Evolutionary conservation across 2,888 invertebrate genomes (phyloP).

Genomic region (Agriotes lineatus): DNA sequence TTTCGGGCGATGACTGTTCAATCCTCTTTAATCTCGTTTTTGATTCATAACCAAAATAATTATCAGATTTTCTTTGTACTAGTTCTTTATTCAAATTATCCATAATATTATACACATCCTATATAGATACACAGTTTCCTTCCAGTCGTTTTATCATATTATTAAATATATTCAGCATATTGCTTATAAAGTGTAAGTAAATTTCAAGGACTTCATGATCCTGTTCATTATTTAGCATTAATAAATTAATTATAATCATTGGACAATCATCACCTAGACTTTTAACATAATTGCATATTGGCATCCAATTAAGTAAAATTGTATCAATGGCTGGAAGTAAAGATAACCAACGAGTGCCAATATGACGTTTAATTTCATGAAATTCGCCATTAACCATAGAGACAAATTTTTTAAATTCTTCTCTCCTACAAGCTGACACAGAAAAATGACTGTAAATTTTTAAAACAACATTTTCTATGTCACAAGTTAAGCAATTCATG

Average conservation of each 20-base stretch:
- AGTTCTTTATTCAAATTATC: too few species aligned
- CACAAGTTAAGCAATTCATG: conserved; percentile 40
- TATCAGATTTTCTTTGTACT: too few species aligned
- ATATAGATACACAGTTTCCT: too few species aligned
- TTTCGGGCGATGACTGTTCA: too few species aligned
- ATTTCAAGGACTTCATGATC: background rate
- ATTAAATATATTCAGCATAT: too few species aligned
- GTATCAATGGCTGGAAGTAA: conserved; percentile 12
- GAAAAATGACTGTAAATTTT: too few species aligned
- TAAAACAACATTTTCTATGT: conserved; percentile 48
- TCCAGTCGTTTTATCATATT: too few species aligned
- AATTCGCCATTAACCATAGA: conserved; percentile 38
- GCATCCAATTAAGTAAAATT: conserved; percentile 25
- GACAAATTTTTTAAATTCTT: conserved; percentile 46
- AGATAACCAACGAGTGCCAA: conserved; percentile 37
- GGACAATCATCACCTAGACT: conserved; percentile 20
- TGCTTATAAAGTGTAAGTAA: background rate
- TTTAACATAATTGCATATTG: conserved; percentile 18
- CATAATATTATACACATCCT: too few species aligned
- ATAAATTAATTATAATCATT: conserved; percentile 23
- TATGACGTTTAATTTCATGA: conserved; percentile 43
- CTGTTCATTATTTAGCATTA: conserved; percentile 10
- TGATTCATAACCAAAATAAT: too few species aligned
- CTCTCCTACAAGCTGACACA: conserved; percentile 40
- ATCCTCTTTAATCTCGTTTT: too few species aligned